Evolutionary conservation across 2,888 invertebrate species (phyloP).

Genomic region (Andrena dorsata): DNA sequence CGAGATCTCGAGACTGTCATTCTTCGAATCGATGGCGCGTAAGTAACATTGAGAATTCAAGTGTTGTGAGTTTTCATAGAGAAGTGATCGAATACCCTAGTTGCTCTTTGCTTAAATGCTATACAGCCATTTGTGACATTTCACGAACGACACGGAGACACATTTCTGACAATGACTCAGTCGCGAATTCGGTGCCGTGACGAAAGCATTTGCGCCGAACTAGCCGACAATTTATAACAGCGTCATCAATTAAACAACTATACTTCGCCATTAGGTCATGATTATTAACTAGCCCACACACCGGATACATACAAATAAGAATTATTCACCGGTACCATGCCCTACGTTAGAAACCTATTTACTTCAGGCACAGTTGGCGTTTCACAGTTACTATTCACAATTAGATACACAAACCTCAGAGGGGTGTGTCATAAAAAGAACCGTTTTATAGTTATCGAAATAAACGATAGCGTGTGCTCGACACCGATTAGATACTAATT

Average conservation of each 20-base stretch:
- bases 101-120: neutral
- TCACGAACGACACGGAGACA: neutral
- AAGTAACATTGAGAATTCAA: too few species aligned
- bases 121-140: neutral
- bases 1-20: too few species aligned
- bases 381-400: too few species aligned
- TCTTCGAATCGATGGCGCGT: too few species aligned
- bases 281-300: conserved; percentile 9
- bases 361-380: too few species aligned
- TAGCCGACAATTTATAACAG: conserved; percentile 38
- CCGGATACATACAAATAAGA: conserved; percentile 21
- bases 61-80: too few species aligned
- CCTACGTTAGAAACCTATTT: neutral
- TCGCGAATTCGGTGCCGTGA: conserved; percentile 42
- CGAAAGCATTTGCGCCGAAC: conserved; percentile 39
- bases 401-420: neutral
- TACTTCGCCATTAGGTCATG: conserved; percentile 18
- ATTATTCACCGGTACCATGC: conserved; percentile 10
- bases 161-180: conserved; percentile 54
- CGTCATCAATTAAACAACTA: conserved; percentile 34
- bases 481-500: conserved; percentile 41
- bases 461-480: conserved; percentile 1
- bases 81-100: too few species aligned
- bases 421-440: conserved; percentile 16
- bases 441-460: conserved; percentile 31